These are phyloP conservation scores for Aricia agestis DNA, from an alignment of 1,140 invertebrate genomes.

Conservation along the genomic window DNA sequence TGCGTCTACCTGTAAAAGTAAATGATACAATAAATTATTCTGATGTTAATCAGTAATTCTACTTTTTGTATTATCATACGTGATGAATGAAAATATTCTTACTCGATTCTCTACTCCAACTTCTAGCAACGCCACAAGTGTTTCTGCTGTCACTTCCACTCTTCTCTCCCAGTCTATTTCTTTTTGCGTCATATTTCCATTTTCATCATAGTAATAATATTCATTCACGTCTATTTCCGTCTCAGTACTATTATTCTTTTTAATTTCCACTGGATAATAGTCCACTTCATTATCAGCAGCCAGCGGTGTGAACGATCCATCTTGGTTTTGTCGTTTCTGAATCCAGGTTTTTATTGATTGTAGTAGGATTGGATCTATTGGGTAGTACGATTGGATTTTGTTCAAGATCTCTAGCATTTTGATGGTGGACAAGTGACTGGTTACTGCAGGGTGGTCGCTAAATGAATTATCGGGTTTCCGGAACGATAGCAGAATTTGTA, in stretches of 20 bases:
- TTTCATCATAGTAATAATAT: constrained; percentile 68
- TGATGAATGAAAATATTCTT: constrained; percentile 12
- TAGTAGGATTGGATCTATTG: constrained; percentile 77
- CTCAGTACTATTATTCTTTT: constrained; percentile 48
- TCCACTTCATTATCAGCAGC: constrained; percentile 76
- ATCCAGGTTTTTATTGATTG: constrained; percentile 78
- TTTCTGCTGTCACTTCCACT: constrained; percentile 79
- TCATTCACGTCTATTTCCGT: constrained; percentile 60
- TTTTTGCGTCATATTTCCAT: constrained; percentile 70
- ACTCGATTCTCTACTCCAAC: constrained; percentile 78
- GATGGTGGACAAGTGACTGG: constrained; percentile 77
- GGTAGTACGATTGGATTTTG: constrained; percentile 77
- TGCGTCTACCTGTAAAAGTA: constrained; percentile 67
- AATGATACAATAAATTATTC: background rate
- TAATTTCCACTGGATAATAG: constrained; percentile 63
- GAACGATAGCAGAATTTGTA: constrained; percentile 79
- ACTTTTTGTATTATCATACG: no score
- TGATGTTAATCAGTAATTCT: background rate
- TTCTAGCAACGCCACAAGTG: constrained; percentile 77
- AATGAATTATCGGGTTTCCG: constrained; percentile 79
- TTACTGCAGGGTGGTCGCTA: constrained; percentile 79
- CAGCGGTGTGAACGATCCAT: constrained; percentile 78
- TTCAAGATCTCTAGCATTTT: constrained; percentile 77
- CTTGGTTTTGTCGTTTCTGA: constrained; percentile 76
- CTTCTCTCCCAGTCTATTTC: constrained; percentile 71